These are phyloP conservation scores for Ophiothrix spiculata DNA, from an alignment of 35 echinoderm and acorn worm genomes.

Conservation along the genomic window DNA sequence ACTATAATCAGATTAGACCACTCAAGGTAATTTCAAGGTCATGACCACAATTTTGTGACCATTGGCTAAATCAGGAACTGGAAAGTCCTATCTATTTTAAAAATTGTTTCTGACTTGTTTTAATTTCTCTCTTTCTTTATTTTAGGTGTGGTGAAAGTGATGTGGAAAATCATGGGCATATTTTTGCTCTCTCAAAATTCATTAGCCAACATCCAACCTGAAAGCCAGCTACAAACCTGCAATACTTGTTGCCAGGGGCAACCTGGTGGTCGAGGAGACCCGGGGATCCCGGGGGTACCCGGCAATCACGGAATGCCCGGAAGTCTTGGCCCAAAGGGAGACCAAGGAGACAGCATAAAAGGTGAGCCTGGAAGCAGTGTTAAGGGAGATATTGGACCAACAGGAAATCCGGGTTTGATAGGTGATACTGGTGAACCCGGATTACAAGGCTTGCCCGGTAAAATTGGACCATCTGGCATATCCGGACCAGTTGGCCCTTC, in stretches of 20 bases:
- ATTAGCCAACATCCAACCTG: background rate
- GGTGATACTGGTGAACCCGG: background rate
- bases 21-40: too few species aligned
- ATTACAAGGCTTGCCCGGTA: background rate
- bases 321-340: background rate
- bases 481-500: background rate
- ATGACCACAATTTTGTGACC: too few species aligned
- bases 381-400: background rate
- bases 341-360: background rate
- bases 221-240: background rate
- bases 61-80: too few species aligned
- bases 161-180: too few species aligned
- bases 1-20: too few species aligned
- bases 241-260: background rate
- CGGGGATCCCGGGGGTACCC: background rate
- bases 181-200: too few species aligned
- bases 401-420: background rate
- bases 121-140: too few species aligned
- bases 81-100: too few species aligned
- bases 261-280: background rate
- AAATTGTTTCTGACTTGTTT: too few species aligned
- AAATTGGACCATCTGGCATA: background rate
- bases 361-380: background rate
- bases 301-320: background rate
- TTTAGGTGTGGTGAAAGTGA: too few species aligned